phyloP scores from a whole-genome alignment of 1,140 invertebrate species.

The Drosophila orena region DNA sequence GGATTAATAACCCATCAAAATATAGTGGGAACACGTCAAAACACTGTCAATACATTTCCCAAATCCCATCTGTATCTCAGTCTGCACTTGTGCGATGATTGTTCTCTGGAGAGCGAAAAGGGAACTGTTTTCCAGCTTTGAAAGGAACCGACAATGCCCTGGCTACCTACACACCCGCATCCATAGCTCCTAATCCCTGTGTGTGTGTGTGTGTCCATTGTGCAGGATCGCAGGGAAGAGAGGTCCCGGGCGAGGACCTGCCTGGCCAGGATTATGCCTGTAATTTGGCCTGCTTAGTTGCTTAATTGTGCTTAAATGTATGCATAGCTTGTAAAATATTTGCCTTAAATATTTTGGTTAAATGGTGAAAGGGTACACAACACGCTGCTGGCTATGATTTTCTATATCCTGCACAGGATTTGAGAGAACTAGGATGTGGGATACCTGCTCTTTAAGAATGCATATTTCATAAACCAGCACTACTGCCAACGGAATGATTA shows the following conservation, averaged over 20 bases:
- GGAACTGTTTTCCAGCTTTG: conserved; percentile 50
- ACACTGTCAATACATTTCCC: conserved; percentile 67
- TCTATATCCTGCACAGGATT: conserved; percentile 2
- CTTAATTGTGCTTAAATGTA: conserved; percentile 79
- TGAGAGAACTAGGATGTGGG: not conserved
- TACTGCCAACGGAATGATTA: too few relatives aligned
- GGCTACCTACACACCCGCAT: conserved; percentile 52
- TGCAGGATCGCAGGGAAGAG: conserved; percentile 18
- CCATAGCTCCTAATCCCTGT: conserved; percentile 5
- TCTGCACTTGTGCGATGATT: conserved; percentile 67
- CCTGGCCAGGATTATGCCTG: conserved; percentile 65
- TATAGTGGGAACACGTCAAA: conserved; percentile 70
- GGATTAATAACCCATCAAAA: conserved; percentile 57
- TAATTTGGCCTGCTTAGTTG: conserved; percentile 73
- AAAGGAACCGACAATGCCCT: conserved; percentile 49
- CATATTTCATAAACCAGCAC: too few relatives aligned
- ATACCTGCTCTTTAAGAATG: too few relatives aligned
- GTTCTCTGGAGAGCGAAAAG: conserved; percentile 44
- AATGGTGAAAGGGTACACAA: conserved; percentile 67
- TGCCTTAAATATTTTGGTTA: conserved; percentile 80
- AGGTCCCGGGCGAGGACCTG: too few relatives aligned
- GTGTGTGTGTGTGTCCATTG: conserved; percentile 31
- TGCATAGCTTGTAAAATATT: conserved; percentile 77
- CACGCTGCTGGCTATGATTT: conserved; percentile 3
- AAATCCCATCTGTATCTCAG: conserved; percentile 17